These are phyloP conservation scores for Austrofundulus limnaeus DNA, from an alignment of 2,113 vertebrate genomes.

Conservation along the genomic window DNA sequence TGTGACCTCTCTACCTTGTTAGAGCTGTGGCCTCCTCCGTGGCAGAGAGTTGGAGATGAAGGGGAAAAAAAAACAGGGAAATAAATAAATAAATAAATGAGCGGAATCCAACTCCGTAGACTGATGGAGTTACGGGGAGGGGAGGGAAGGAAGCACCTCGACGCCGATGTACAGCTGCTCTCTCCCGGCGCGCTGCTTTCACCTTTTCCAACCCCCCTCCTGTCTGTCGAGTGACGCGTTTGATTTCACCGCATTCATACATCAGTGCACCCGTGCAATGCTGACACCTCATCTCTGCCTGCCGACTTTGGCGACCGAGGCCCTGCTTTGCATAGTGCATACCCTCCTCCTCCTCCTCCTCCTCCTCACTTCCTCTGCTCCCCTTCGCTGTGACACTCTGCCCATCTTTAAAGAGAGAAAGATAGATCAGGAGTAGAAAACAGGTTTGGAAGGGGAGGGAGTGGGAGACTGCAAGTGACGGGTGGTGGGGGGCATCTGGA, in stretches of 20 bases:
- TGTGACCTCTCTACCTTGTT: constrained; percentile 94
- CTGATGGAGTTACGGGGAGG: constrained; percentile 67
- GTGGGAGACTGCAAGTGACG: constrained; percentile 61
- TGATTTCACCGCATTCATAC: constrained; percentile 98
- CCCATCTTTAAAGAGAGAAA: constrained; percentile 89
- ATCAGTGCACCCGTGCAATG: constrained; percentile 98
- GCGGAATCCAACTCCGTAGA: constrained; percentile 42
- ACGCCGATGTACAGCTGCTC: constrained; percentile 98
- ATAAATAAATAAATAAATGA: constrained; percentile 76
- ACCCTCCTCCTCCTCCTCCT: constrained; percentile 17
- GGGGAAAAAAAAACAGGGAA: constrained; percentile 30
- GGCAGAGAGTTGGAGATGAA: constrained; percentile 56
- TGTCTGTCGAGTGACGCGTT: constrained; percentile 97
- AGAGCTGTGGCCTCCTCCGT: constrained; percentile 89
- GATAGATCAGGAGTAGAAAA: constrained; percentile 64
- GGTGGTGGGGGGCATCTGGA: constrained; percentile 45
- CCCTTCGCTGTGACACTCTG: constrained; percentile 83
- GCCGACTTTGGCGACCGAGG: constrained; percentile 98
- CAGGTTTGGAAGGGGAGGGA: constrained; percentile 29
- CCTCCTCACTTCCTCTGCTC: constrained; percentile 33
- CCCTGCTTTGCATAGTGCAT: constrained; percentile 98
- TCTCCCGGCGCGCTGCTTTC: constrained; percentile 90
- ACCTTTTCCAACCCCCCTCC: constrained; percentile 91
- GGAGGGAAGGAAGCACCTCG: constrained; percentile 89
- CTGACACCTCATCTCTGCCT: constrained; percentile 99